A percentile compares a stretch with the other conserved stretches of the same genome.
phyloP scores from a whole-genome alignment of 2,113 vertebrate species.

The Dasypus novemcinctus region DNA sequence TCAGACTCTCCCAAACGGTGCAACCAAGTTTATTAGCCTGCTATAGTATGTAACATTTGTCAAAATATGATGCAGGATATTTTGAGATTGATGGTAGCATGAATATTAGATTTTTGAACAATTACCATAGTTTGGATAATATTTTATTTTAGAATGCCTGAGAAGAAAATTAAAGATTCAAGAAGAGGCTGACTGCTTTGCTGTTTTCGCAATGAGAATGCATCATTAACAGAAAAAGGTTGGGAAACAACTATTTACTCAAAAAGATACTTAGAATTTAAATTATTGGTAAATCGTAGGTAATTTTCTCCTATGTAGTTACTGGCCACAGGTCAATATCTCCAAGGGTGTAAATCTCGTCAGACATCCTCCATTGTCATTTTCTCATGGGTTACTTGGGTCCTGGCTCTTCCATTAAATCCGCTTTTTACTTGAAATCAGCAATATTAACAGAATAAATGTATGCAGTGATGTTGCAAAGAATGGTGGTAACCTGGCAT shows the following conservation, averaged over 20 bases:
- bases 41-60: not conserved
- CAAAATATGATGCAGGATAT: slow-evolving; percentile 14
- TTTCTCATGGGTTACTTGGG: not conserved
- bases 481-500: not conserved
- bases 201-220: not conserved
- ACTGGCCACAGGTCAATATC: slow-evolving; percentile 26
- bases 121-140: not conserved
- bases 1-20: not conserved
- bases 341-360: not conserved
- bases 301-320: slow-evolving; percentile 34
- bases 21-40: not conserved
- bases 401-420: not conserved
- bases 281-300: slow-evolving; percentile 36
- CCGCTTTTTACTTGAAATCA: not conserved
- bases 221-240: not conserved
- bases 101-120: not conserved
- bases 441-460: not conserved
- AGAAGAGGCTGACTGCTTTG: not conserved
- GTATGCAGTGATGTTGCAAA: not conserved
- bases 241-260: not conserved
- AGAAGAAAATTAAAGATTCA: slow-evolving; percentile 32
- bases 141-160: slow-evolving; percentile 60
- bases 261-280: slow-evolving; percentile 31
- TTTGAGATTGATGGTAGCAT: slow-evolving; percentile 57
- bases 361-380: not conserved